These are phyloP conservation scores for Cheilosia impressa DNA, from an alignment of 2,888 invertebrate genomes.

Conservation along the genomic window DNA sequence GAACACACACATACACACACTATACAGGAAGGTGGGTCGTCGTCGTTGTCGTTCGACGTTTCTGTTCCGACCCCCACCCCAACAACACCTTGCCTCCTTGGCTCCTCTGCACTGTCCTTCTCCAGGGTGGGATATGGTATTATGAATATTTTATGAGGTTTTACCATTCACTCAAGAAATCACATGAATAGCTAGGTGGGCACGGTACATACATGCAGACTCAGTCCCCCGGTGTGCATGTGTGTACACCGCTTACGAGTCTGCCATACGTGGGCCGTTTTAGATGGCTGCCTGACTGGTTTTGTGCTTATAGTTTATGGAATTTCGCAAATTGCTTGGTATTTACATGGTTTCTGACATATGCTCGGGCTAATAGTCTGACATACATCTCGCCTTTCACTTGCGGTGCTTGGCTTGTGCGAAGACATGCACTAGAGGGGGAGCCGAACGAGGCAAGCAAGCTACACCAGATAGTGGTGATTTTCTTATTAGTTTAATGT, in stretches of 20 bases:
- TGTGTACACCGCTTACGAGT: slow-evolving; percentile 20
- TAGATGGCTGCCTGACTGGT: slow-evolving; percentile 66
- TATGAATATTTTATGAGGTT: slow-evolving; percentile 74
- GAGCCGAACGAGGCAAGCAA: neutral
- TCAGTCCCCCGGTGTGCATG: slow-evolving; percentile 21
- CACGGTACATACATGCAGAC: neutral
- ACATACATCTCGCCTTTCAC: slow-evolving; percentile 73
- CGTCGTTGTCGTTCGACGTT: slow-evolving; percentile 37
- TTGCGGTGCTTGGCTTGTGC: slow-evolving; percentile 37
- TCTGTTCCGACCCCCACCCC: neutral
- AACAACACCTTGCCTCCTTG: neutral
- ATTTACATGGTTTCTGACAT: slow-evolving; percentile 75
- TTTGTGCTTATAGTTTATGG: slow-evolving; percentile 72
- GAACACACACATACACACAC: slow-evolving; percentile 25
- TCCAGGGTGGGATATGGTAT: slow-evolving; percentile 59
- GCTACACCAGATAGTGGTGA: slow-evolving; percentile 58
- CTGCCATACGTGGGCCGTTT: slow-evolving; percentile 47
- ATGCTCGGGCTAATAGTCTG: slow-evolving; percentile 71
- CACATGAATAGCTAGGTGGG: slow-evolving; percentile 63
- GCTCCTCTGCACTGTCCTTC: slow-evolving; percentile 8
- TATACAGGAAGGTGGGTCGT: slow-evolving; percentile 44
- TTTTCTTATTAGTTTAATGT: slow-evolving; percentile 73
- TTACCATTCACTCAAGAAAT: slow-evolving; percentile 74
- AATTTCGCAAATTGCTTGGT: slow-evolving; percentile 74
- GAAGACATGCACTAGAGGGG: neutral